Base-by-base conservation (phyloP, 1,140 invertebrate species). In the Mya arenaria region DNA sequence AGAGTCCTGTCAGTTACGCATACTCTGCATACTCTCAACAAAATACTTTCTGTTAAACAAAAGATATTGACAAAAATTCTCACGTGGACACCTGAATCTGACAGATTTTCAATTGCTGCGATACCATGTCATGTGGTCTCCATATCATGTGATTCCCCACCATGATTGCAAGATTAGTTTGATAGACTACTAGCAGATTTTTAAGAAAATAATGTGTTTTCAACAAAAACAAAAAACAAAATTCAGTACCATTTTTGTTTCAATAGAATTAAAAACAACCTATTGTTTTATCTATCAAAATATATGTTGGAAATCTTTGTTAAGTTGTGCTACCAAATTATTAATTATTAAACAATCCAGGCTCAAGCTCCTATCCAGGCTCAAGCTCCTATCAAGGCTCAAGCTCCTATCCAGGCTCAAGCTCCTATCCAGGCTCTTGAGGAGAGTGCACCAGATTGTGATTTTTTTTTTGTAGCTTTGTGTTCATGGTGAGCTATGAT, bases 31-130 rank as follows among this genome's bases (percentile, higher is more conserved):
- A n/a, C 6, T 30, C 25, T 5, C 30, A 4, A 62, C 30, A n/a
- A n/a, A 62, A 62, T 62, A 62, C 25, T 62, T 62, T 62, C 58
- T 62, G 58, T 62, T 15, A 62, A 62, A 62, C 23, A 62, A 62
- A 62, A 62, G 58, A 62, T 58, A 58, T 58, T 58, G 55, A 8
- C 55, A 58, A 58, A 58, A 58, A 58, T 58, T 58, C 55, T 58
- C 55, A 58, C 55, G 55, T 58, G 55, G 55, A 58, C 55, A 58
- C 55, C 55, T 58, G 55, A 58, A 58, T n/a, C n/a, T n/a, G n/a
- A n/a, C n/a, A n/a, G n/a, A n/a, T n/a, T n/a, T n/a, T n/a, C n/a
- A n/a, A n/a, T 58, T 58, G 55, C 55, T 58, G 55, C 55, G n/a
- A 58, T 58, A 58, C 55, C 55, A 58, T 58, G 55, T 58, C 55